Conservation (phyloP, 1,140 invertebrate species). For the Pseudomyrmex concolor region DNA sequence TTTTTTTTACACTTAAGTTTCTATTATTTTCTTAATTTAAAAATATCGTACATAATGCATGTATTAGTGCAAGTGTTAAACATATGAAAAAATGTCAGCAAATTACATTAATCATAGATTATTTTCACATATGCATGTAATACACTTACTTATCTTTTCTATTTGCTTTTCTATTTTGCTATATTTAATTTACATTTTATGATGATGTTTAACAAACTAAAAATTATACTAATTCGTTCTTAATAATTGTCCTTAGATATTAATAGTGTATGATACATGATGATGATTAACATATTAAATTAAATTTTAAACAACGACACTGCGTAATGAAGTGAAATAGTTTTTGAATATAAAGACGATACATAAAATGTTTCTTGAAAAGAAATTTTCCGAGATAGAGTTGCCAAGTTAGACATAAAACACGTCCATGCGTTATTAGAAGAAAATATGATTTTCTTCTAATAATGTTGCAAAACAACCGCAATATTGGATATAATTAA, state of each 20-base stretch:
- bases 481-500: too few species aligned
- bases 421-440: too few species aligned
- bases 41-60: neutral
- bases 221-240: neutral
- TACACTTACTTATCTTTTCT: neutral
- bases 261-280: neutral
- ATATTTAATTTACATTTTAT: neutral
- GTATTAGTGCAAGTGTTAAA: neutral
- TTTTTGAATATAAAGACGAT: neutral
- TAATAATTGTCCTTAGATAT: neutral
- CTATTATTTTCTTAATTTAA: neutral
- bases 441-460: too few species aligned
- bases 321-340: slow-evolving; percentile 3
- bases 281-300: neutral
- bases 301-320: slow-evolving; percentile 1
- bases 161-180: neutral
- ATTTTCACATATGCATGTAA: neutral
- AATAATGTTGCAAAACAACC: too few species aligned
- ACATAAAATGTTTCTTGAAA: too few species aligned
- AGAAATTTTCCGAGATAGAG: too few species aligned
- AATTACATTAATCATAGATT: slow-evolving; percentile 2
- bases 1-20: neutral
- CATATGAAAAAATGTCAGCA: neutral
- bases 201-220: neutral
- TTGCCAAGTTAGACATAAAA: too few species aligned